phyloP scores from a whole-genome alignment of 2,888 invertebrate species.

The Lepidochrysops patricia region DNA sequence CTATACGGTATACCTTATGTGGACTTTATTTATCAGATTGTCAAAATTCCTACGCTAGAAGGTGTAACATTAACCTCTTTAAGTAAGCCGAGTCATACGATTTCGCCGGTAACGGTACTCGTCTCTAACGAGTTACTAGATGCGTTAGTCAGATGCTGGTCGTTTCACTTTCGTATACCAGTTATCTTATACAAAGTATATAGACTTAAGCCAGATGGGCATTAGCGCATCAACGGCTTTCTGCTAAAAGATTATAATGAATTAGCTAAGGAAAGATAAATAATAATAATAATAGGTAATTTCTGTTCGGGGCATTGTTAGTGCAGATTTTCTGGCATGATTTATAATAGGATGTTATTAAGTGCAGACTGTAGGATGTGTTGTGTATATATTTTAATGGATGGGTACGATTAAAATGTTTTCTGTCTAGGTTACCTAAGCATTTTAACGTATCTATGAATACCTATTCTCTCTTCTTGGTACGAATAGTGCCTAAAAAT shows the following conservation, averaged over 20 bases:
- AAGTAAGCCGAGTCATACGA: constrained; percentile 50
- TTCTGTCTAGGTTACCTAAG: no score
- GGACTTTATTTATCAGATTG: not conserved
- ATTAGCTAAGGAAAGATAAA: not conserved
- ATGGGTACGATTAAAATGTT: not conserved
- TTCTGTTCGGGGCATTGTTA: not conserved
- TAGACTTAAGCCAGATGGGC: not conserved
- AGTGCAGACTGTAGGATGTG: not conserved
- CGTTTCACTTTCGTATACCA: constrained; percentile 58
- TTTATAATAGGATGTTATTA: constrained; percentile 2
- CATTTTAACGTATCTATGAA: no score
- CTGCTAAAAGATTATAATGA: not conserved
- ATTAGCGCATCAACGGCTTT: no score
- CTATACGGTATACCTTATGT: not conserved
- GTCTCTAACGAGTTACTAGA: constrained; percentile 21
- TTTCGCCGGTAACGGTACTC: constrained; percentile 64
- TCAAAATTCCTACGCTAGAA: constrained; percentile 16
- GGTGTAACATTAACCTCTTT: constrained; percentile 54
- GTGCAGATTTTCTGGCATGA: not conserved
- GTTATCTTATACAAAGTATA: not conserved
- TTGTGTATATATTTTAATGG: not conserved
- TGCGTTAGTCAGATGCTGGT: constrained; percentile 28
- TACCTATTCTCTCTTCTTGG: no score
- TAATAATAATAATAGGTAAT: not conserved
- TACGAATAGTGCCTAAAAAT: no score